Base-by-base conservation (phyloP, 2,888 invertebrate genomes). In the Trachelus troglodyta region DNA sequence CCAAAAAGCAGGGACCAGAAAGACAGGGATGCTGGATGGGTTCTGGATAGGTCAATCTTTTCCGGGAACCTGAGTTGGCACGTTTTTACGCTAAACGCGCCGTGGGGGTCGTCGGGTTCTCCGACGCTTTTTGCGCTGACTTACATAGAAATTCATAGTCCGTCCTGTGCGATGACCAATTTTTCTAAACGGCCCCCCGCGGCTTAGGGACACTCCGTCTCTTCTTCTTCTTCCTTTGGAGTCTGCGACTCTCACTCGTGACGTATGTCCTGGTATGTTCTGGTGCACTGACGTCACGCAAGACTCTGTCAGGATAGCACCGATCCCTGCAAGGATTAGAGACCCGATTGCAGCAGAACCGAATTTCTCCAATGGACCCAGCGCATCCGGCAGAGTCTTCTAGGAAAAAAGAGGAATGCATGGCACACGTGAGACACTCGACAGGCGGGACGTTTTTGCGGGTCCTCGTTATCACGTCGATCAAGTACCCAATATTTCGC, bases 271-370 rank as follows among this genome's bases (percentile, higher is more conserved):
- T 23, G 56, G 56, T 56, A 23, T 9, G 23, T 2, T 56, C 56
- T 56, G 23, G 23, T 56, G 9, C 56, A 56, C 23, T 23, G 23
- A 56, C 56, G 23, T 56, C 56, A 56, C 9, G 56, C 56, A 23
- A 23, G 23, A 23, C 23, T 56, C 23, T 2, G 23, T 56, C 56
- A 23, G 23, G 23, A 2, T 56, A 2, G 56, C 56, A 23, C 77
- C 80, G 82, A 82, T 83, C 82, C 83, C 76, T 76, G 76, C 73
- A 80, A 83, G 76, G 81, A 80, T 23, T 23, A 23, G 40, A 56
- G 23, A 6, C 23, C 9, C 40, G 15, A 56, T 9, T 56, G 23
- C 40, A 6, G 23, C 0, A 23, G 40, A 56, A 56, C 2, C 9
- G 23, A 56, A 56, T 23, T 56, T 23, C 56, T 15, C 56, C 56